Base-by-base conservation (phyloP, 2,888 invertebrate genomes). In the Psylliodes chrysocephalus region DNA sequence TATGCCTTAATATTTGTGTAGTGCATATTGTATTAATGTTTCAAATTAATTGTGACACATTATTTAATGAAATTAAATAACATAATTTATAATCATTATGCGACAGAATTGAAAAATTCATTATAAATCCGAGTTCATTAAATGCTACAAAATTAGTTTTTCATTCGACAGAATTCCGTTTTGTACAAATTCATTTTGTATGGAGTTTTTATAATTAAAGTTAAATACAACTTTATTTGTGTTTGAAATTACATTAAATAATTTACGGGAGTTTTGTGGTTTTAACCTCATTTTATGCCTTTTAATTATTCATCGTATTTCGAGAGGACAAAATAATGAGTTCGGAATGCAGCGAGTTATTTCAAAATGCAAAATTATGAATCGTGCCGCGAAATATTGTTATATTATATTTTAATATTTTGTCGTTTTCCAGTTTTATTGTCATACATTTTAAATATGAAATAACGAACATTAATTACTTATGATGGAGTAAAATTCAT, bases 241-340 rank as follows among this genome's bases (percentile, higher is more conserved):
- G 73, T 76, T 74, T 66, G 68, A 73, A 76, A 77, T 77, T 74
- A 72, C 74, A 72, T 75, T 77, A 73, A 76, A 75, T 75, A 73
- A 73, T 73, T 71, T 61, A 72, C 67, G 49, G 47, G 61, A 60
- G 65, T 66, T 59, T 51, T 55, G 66, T 60, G 62, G 60, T 49
- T 64, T 60, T 64, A 67, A 68, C 64, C 61, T 51, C 49, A 63
- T 67, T 72, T 66, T 60, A 67, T 69, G 65, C 60, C 63, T 63
- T 70, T 72, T 68, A 68, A 70, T 70, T 67, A 71, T 71, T 68
- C 64, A 70, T 61, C 63, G 61, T 38, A 56, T 56, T 67, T 57
- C 46, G 42, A 63, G 60, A 63, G 65, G 57, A 63, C 61, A 60
- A 65, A 67, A 64, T 69, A 69, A 67, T 64, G 60, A 61, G 63